Evolutionary conservation across 2,113 vertebrate genomes (phyloP).

Genomic region (Psittacula cyanocephala): DNA sequence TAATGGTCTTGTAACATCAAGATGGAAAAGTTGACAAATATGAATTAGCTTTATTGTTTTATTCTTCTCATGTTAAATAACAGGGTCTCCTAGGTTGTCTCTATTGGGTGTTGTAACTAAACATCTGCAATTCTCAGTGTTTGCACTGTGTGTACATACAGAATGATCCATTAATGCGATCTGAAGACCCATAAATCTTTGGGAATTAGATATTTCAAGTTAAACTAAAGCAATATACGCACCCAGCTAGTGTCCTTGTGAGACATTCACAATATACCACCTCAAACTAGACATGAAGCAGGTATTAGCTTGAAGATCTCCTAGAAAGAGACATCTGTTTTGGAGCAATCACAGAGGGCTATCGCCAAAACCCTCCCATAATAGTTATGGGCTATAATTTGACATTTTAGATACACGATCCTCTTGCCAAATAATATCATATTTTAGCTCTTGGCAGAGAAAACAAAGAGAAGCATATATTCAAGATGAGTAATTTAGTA

Average conservation of each 20-base stretch:
- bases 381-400: constrained; percentile 45
- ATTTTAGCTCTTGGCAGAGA: constrained; percentile 39
- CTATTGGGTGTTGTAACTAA: neutral
- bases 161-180: neutral
- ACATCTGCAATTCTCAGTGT: neutral
- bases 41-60: neutral
- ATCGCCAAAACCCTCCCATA: constrained; percentile 10
- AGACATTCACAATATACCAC: neutral
- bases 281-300: neutral
- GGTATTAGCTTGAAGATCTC: neutral
- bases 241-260: neutral
- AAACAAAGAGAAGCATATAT: constrained; percentile 24
- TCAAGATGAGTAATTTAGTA: constrained; percentile 40
- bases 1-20: neutral
- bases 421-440: constrained; percentile 47
- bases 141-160: neutral
- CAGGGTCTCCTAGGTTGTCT: neutral
- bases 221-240: neutral
- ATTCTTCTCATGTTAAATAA: neutral
- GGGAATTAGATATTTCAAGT: neutral
- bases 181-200: neutral
- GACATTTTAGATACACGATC: constrained; percentile 38
- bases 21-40: neutral
- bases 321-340: constrained; percentile 57
- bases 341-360: constrained; percentile 16